Base-by-base conservation (phyloP, 2,888 invertebrate species). In the Patella pellucida region DNA sequence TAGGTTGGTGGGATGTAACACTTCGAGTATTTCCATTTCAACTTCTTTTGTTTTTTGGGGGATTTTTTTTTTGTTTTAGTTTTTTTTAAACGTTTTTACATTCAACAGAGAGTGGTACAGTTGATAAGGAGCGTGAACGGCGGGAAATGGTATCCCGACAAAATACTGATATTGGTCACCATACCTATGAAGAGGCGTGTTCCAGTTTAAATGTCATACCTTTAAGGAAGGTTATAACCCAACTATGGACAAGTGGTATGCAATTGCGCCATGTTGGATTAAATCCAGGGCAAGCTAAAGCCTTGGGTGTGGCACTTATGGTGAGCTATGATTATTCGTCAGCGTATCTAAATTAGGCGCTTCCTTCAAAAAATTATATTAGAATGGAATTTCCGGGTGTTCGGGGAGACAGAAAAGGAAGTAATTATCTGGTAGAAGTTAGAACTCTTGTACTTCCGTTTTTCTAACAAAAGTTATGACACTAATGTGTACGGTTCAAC, bases 231-330 rank as follows among this genome's bases (percentile, higher is more conserved):
- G 78, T 89, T n/a, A 19, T 79, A 52, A 83, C 82, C 11, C 85
- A 87, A 70, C 81, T 89, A 62, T 79, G 78, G 54, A 77, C 76
- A 12, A 72, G 69, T 7, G 79, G 79, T 52, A 83, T 90, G 74
- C 76, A 83, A 31, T 81, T 90, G n/a, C 85, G 83, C 11, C 85
- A 88, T 76, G 80, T 86, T 50, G 87, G 86, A 19, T 79, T 90
- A 19, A 86, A 85, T 62, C 79, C 79, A 5, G 73, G 72, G 7
- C 87, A 88, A 52, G 83, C 84, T 71, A 85, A 86, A 70, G 89
- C 89, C 3, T 75, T 90, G 15, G 85, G 87, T 15, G 82, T 84
- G 69, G 88, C 87, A 3, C 78, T 90, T 0, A 71, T 82, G 84
- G 90, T 89, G 79, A 76, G 79, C 41, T 41, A 31, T 31, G 31